Evolutionary conservation across 2,113 vertebrate genomes (phyloP).

Genomic region (Oryzias melastigma): DNA sequence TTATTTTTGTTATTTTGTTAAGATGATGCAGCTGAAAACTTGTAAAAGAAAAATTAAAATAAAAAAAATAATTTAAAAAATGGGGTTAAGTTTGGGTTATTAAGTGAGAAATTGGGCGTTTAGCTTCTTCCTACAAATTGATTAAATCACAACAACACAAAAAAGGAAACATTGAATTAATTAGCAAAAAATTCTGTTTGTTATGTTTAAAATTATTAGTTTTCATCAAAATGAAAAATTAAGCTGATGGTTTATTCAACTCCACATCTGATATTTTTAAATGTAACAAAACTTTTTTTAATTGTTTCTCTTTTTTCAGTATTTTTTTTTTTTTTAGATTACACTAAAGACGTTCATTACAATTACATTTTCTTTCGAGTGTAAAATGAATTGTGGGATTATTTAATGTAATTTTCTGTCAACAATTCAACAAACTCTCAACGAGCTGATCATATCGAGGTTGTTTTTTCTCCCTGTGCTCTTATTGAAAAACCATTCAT

Average conservation of each 20-base stretch:
- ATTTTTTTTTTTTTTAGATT: slow-evolving; percentile 35
- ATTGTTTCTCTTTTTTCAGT: no score
- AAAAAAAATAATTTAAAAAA: no score
- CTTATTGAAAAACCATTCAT: slow-evolving; percentile 19
- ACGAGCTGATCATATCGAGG: slow-evolving; percentile 48
- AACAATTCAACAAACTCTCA: slow-evolving; percentile 28
- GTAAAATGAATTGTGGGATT: slow-evolving; percentile 32
- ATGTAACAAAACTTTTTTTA: no score
- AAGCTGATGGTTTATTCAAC: no score
- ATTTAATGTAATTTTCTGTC: slow-evolving; percentile 48
- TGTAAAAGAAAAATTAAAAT: no score
- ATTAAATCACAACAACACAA: slow-evolving; percentile 70
- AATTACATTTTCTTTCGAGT: slow-evolving; percentile 56
- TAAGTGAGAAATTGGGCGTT: slow-evolving; percentile 72
- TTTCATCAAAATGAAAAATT: no score
- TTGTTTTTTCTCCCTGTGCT: slow-evolving; percentile 23
- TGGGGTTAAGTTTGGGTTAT: slow-evolving; percentile 63
- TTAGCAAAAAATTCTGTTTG: no score
- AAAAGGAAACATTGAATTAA: slow-evolving; percentile 37
- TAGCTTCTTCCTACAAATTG: slow-evolving; percentile 72
- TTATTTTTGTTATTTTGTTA: no score
- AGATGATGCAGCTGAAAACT: no score
- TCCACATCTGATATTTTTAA: no score
- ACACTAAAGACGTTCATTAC: slow-evolving; percentile 68
- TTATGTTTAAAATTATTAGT: no score